A percentile compares a stretch with the other conserved stretches of the same genome.
Conservation (phyloP, 2,113 vertebrate species). For the Strix aluco region DNA sequence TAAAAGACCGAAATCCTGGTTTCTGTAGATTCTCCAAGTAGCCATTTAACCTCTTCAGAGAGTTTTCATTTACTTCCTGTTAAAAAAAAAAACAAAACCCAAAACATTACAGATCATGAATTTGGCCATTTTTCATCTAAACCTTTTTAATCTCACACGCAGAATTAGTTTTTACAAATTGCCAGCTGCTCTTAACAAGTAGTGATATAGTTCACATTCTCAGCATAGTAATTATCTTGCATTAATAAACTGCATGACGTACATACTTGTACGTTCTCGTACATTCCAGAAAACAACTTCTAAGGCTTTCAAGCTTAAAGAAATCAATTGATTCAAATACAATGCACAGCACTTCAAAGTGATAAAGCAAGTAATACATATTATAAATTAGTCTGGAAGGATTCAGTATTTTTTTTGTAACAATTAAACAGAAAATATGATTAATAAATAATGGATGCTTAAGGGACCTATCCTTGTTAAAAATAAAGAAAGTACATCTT, state of each 20-base stretch:
- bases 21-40: constrained; percentile 94
- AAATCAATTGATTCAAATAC: not conserved
- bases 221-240: not conserved
- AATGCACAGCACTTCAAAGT: not conserved
- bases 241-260: not conserved
- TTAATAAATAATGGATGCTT: not conserved
- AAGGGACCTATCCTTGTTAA: not conserved
- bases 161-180: not conserved
- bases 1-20: constrained; percentile 78
- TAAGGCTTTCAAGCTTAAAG: not conserved
- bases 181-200: not conserved
- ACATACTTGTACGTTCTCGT: not conserved
- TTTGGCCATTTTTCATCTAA: not conserved
- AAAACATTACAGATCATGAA: not conserved
- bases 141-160: not conserved
- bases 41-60: constrained; percentile 91
- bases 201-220: not conserved
- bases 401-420: not conserved
- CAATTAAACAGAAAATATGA: not conserved
- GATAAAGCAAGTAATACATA: not conserved
- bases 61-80: constrained; percentile 97
- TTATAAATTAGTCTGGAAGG: not conserved
- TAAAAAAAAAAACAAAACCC: not conserved
- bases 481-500: not conserved
- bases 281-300: not conserved